Conservation (phyloP, 1,140 invertebrate genomes). For the Asobara japonica region DNA sequence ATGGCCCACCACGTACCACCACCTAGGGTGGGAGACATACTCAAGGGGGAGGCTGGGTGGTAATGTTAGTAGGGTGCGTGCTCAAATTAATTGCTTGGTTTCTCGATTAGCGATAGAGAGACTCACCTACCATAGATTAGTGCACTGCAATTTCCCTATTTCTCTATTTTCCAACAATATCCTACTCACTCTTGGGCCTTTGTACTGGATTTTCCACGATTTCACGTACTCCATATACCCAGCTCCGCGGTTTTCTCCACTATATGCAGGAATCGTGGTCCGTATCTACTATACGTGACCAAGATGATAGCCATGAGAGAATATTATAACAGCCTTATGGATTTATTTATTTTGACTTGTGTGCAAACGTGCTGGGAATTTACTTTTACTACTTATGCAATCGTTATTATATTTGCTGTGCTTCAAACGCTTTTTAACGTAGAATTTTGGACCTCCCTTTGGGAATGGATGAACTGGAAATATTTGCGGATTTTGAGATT, state of each 20-base stretch:
- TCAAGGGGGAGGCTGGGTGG: not conserved
- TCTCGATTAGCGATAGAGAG: constrained; percentile 1
- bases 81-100: constrained; percentile 13
- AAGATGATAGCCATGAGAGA: not conserved
- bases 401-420: not conserved
- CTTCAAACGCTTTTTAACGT: not conserved
- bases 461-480: not conserved
- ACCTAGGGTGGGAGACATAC: not conserved
- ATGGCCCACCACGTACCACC: not conserved
- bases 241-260: no score
- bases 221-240: not conserved
- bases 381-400: not conserved
- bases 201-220: not conserved
- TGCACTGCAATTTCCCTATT: not conserved
- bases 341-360: constrained; percentile 12
- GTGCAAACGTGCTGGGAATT: constrained; percentile 13
- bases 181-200: not conserved
- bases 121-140: not conserved
- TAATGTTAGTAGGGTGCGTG: constrained; percentile 4
- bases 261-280: constrained; percentile 2
- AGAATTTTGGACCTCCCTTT: not conserved
- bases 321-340: constrained; percentile 9
- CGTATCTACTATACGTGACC: not conserved
- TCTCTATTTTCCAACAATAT: not conserved
- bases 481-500: not conserved